A percentile compares a stretch with the other conserved stretches of the same genome.
Conservation (phyloP, 2,113 vertebrate genomes). For the Gymnogyps californianus region DNA sequence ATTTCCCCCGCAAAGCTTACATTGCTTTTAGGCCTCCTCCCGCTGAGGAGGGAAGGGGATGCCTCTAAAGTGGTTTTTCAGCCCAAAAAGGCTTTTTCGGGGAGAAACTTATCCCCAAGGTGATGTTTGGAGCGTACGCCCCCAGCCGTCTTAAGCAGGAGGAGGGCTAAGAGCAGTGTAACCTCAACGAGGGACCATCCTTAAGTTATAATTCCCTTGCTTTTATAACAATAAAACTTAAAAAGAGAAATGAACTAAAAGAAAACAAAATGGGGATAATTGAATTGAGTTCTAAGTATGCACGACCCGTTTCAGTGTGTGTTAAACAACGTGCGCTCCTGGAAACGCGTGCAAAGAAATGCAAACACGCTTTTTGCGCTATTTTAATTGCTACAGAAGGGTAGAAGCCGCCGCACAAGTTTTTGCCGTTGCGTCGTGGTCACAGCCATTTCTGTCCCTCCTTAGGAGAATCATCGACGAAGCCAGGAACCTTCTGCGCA, state of each 20-base stretch:
- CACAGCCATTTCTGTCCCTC: fast-evolving
- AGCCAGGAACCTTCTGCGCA: constrained; percentile 76
- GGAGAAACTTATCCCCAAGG: background rate
- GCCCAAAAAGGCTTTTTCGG: background rate
- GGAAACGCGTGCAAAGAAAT: fast-evolving
- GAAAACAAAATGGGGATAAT: background rate
- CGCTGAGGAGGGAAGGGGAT: fast-evolving
- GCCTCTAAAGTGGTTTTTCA: background rate
- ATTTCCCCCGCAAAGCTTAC: fast-evolving
- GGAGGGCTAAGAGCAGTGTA: background rate
- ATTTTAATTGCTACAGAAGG: fast-evolving
- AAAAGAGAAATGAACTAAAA: background rate
- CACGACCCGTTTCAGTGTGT: fast-evolving
- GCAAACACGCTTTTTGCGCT: fast-evolving
- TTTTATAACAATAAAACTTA: background rate
- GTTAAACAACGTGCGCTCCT: fast-evolving
- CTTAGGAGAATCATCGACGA: constrained; percentile 76
- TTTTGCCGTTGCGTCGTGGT: fast-evolving
- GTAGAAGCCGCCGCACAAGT: fast-evolving
- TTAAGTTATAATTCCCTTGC: background rate
- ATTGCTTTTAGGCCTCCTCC: background rate
- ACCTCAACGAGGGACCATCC: background rate
- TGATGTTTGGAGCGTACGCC: fast-evolving
- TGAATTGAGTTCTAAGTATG: fast-evolving
- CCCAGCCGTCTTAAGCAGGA: background rate